Percentiles rank a stretch among this genome's conserved stretches.
Conservation (phyloP, 1,140 invertebrate genomes). For the Hycleus phaleratus region DNA sequence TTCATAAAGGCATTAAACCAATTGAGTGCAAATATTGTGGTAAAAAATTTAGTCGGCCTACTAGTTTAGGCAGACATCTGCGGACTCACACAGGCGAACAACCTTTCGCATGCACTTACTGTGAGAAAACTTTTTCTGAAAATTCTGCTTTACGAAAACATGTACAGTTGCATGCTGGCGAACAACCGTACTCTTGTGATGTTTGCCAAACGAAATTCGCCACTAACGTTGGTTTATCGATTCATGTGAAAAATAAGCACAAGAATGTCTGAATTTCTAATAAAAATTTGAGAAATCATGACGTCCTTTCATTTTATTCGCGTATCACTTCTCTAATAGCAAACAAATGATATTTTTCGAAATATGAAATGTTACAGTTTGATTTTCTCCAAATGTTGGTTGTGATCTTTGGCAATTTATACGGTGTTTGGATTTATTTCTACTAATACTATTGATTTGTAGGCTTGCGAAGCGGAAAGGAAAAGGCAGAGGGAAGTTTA, state of each 20-base stretch:
- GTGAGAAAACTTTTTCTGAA: slow-evolving; percentile 12
- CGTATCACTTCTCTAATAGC: no score
- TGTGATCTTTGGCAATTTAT: not conserved
- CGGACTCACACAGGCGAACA: slow-evolving; percentile 7
- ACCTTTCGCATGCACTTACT: slow-evolving; percentile 7
- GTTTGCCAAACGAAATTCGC: no score
- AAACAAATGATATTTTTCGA: no score
- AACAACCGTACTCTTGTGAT: slow-evolving; percentile 9
- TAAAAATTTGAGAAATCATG: no score
- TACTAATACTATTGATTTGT: slow-evolving; percentile 1
- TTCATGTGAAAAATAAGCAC: no score
- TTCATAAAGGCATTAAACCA: not conserved
- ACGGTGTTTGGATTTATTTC: not conserved
- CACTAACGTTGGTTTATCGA: no score
- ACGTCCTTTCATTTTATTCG: no score
- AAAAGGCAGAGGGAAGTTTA: not conserved
- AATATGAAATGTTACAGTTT: no score
- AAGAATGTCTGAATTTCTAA: no score
- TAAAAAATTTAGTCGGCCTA: slow-evolving; percentile 6
- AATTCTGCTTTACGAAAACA: slow-evolving; percentile 2
- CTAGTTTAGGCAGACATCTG: slow-evolving; percentile 10
- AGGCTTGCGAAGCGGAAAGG: not conserved
- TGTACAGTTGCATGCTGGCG: slow-evolving; percentile 4
- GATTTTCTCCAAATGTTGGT: no score
- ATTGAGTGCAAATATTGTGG: slow-evolving; percentile 19